A percentile compares a stretch with the other conserved stretches of the same genome.
Conservation (phyloP, 2,888 invertebrate genomes). For the Spodoptera picta region DNA sequence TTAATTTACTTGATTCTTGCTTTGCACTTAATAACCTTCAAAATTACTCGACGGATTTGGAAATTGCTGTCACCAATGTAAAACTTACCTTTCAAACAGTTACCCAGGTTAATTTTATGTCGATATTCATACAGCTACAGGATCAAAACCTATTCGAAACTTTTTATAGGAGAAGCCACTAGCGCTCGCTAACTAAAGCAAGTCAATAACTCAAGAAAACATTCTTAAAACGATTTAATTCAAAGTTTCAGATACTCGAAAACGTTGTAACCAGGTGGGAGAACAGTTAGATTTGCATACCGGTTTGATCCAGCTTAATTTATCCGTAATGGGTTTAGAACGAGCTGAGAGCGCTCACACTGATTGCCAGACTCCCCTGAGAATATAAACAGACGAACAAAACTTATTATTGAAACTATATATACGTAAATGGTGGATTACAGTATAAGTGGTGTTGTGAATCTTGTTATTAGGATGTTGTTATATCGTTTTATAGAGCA, state of each 20-base stretch:
- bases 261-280: conserved; percentile 53
- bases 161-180: too few species aligned
- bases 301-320: conserved; percentile 80
- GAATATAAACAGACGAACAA: conserved; percentile 59
- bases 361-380: conserved; percentile 84
- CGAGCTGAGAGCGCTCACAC: conserved; percentile 75
- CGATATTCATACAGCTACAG: too few species aligned
- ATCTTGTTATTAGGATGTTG: conserved; percentile 9
- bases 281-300: conserved; percentile 67
- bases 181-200: too few species aligned
- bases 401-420: conserved; percentile 50
- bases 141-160: too few species aligned
- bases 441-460: conserved; percentile 5
- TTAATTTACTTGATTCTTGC: too few species aligned
- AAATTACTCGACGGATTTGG: too few species aligned
- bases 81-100: too few species aligned
- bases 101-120: too few species aligned
- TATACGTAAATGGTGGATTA: conserved; percentile 28
- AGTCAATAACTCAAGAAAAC: not conserved
- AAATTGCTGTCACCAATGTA: too few species aligned
- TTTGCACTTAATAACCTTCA: too few species aligned
- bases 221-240: conserved; percentile 42
- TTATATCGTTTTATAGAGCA: not conserved
- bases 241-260: conserved; percentile 47
- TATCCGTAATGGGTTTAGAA: conserved; percentile 83